Evolutionary conservation across 2,888 invertebrate genomes (phyloP).

Genomic region (Drosophila atripex): DNA sequence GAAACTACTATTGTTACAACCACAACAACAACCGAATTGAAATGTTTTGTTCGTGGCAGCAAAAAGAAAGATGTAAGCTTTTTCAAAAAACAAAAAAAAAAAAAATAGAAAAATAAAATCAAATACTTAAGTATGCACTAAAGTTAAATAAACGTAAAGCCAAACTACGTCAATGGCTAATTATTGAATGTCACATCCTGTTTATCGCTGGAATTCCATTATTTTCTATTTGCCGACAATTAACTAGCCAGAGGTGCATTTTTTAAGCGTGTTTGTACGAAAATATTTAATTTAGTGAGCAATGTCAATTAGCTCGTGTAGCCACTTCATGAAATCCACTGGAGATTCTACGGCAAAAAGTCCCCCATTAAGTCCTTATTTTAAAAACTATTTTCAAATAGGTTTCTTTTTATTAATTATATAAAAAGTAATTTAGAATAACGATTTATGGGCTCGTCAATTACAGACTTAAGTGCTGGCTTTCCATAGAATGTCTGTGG

Average conservation of each 20-base stretch:
- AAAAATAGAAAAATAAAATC: background rate
- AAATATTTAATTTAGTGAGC: slow-evolving; percentile 46
- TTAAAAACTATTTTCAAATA: background rate
- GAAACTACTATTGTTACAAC: slow-evolving; percentile 72
- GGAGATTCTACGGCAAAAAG: background rate
- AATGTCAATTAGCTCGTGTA: slow-evolving; percentile 19
- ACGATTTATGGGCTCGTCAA: slow-evolving; percentile 24
- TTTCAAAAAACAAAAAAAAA: background rate
- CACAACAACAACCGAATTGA: slow-evolving; percentile 61
- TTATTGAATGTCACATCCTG: slow-evolving; percentile 61
- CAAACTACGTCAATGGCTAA: slow-evolving; percentile 61
- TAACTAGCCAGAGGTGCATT: slow-evolving; percentile 19
- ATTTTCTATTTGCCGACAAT: slow-evolving; percentile 52
- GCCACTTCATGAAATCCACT: background rate
- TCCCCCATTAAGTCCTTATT: background rate
- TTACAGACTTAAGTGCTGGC: slow-evolving; percentile 35
- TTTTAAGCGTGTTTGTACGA: slow-evolving; percentile 10
- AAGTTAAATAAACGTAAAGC: slow-evolving; percentile 29
- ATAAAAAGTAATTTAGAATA: background rate
- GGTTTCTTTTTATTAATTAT: background rate
- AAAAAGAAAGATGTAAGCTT: slow-evolving; percentile 60
- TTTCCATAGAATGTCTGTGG: slow-evolving; percentile 40
- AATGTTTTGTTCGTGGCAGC: slow-evolving; percentile 45
- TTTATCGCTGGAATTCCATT: slow-evolving; percentile 49
- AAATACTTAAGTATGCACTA: slow-evolving; percentile 14